phyloP scores from a whole-genome alignment of 2,113 vertebrate genomes.

The Gracilinanus agilis region DNA sequence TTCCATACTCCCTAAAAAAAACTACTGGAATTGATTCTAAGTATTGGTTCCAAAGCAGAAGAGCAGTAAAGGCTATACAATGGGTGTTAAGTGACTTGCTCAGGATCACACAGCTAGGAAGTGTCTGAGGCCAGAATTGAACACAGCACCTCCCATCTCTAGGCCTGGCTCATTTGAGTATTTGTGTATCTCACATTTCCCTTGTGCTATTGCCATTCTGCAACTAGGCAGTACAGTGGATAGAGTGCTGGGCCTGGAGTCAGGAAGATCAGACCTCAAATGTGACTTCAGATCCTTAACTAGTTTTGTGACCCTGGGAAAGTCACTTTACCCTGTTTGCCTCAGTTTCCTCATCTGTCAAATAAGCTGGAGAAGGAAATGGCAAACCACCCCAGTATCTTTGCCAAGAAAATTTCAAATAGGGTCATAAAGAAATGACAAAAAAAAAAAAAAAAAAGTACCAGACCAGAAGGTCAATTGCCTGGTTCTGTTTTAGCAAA shows the following conservation, averaged over 20 bases:
- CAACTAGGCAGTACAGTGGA: background rate
- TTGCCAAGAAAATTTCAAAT: background rate
- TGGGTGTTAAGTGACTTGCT: too few relatives aligned
- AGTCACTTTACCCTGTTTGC: too few relatives aligned
- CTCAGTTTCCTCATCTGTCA: background rate
- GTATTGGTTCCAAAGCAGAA: too few relatives aligned
- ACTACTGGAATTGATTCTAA: too few relatives aligned
- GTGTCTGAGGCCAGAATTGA: too few relatives aligned
- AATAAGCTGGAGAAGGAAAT: background rate
- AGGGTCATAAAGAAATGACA: background rate
- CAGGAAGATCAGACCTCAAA: background rate
- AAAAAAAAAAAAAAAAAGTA: too few relatives aligned
- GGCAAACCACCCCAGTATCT: background rate
- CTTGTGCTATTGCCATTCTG: background rate
- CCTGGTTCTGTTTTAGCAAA: background rate
- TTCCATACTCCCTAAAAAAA: background rate
- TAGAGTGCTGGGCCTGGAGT: background rate
- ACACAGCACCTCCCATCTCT: too few relatives aligned
- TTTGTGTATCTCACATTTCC: background rate
- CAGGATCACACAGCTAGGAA: too few relatives aligned
- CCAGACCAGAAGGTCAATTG: background rate
- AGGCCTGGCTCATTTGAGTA: background rate
- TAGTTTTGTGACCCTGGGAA: background rate
- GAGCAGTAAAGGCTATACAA: too few relatives aligned
- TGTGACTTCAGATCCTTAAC: background rate